Base-by-base conservation (phyloP, 1,140 invertebrate genomes). In the Chrysopa pallens region DNA sequence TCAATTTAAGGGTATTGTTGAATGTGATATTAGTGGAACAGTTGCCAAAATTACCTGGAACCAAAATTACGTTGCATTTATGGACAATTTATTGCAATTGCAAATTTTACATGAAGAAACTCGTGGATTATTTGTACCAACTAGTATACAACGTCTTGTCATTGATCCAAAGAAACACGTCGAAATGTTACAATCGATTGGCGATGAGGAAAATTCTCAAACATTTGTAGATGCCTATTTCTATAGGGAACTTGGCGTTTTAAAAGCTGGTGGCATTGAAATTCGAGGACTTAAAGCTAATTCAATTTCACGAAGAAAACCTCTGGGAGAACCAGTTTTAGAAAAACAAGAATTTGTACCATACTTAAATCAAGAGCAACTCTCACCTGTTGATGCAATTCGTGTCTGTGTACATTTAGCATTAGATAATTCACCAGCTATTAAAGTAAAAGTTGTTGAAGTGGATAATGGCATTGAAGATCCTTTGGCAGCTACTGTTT, bases 71-170 rank as follows among this genome's bases (percentile, higher is more conserved):
- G 76, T 91, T 0, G 73, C 87, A 1, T 95, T 92, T 59, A 76
- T 95, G 70, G 92, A 96, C 58, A 88, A 80, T 12, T 83, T 95
- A 76, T 61, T 95, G 12, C 92, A 96, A 58, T 74, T 93, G 46
- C 74, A 80, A 47, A 78, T 94, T 38, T 52, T 94, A 1, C 70
- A 72, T 23, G 62, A 72, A n/a, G 80, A 87, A 48, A 77, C 78
- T 0, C 61, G 82, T 45, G 69, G 74, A 13, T 68, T 95, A 0
- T 76, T 78, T 51, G 74, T 96, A 1, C 91, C 91, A 2, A 93
- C 85, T 0, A 75, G 78, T 48, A 85, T 96, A 29, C 69, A 77
- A 38, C 81, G 77, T 44, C 52, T 94, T 1, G 68, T 74, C 6
- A 85, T 96, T 37, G 78, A 94, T 54, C 77, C 80, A 0, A 68